Conservation (phyloP, 2,888 invertebrate genomes). For the Scaeva pyrastri region DNA sequence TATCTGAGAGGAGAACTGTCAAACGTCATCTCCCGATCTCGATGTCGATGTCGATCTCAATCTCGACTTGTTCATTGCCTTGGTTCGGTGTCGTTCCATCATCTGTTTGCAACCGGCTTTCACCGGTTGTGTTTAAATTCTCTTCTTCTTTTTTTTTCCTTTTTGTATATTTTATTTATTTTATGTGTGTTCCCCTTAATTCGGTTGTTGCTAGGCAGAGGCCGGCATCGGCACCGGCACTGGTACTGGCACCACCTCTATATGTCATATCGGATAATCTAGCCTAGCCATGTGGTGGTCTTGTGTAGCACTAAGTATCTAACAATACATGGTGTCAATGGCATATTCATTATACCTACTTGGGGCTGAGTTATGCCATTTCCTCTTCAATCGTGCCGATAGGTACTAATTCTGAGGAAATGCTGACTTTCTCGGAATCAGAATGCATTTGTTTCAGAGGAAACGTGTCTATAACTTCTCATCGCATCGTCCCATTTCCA, state of each 20-base stretch:
- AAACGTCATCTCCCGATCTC: slow-evolving; percentile 24
- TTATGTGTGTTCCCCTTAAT: slow-evolving; percentile 29
- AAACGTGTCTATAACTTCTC: slow-evolving; percentile 16
- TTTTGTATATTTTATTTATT: neutral
- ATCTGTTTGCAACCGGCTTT: slow-evolving; percentile 65
- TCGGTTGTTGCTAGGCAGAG: slow-evolving; percentile 35
- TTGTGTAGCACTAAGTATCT: neutral
- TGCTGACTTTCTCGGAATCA: slow-evolving; percentile 53
- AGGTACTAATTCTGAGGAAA: slow-evolving; percentile 42
- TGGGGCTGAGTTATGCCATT: slow-evolving; percentile 50
- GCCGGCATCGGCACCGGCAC: too few species aligned
- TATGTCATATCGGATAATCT: slow-evolving; percentile 24
- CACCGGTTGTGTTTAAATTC: slow-evolving; percentile 26
- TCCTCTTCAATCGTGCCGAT: slow-evolving; percentile 36
- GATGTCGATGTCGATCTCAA: neutral
- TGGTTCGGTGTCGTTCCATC: neutral
- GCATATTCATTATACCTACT: slow-evolving; percentile 44
- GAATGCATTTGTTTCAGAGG: slow-evolving; percentile 35
- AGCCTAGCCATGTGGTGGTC: slow-evolving; percentile 34
- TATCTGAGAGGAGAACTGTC: slow-evolving; percentile 27
- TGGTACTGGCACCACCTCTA: neutral
- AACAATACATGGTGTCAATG: slow-evolving; percentile 40
- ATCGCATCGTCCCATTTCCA: slow-evolving; percentile 16
- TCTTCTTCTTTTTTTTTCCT: neutral
- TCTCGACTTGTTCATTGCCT: slow-evolving; percentile 23